Evolutionary conservation across 2,888 invertebrate species (phyloP).

Genomic region (Ariolimax columbianus): DNA sequence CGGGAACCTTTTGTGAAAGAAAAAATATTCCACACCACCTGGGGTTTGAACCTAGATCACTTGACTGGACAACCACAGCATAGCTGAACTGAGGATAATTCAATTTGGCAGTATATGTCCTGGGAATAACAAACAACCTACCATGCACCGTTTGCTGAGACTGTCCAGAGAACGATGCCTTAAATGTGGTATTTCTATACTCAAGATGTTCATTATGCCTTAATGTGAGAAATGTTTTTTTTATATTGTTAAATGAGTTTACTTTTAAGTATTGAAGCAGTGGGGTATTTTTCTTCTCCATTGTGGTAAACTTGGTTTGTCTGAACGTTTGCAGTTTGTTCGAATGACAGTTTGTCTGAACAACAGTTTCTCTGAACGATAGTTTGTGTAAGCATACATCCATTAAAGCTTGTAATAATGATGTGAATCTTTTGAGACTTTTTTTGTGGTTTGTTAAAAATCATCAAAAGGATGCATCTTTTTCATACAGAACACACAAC

Average conservation of each 20-base stretch:
- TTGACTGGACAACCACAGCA: too few species aligned
- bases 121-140: too few species aligned
- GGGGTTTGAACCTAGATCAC: too few species aligned
- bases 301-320: neutral
- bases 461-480: neutral
- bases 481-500: neutral
- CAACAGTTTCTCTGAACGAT: neutral
- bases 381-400: neutral
- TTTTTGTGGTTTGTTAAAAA: neutral
- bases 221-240: neutral
- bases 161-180: too few species aligned
- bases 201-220: conserved; percentile 5
- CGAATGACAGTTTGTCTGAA: neutral
- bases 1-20: too few species aligned
- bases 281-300: neutral
- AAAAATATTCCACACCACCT: too few species aligned
- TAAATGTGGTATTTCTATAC: neutral
- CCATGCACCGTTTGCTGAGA: too few species aligned
- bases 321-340: neutral
- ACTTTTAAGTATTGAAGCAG: neutral
- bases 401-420: neutral
- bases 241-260: neutral
- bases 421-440: neutral
- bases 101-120: too few species aligned
- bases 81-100: too few species aligned